Percentiles rank a stretch among this genome's conserved stretches.
These are phyloP conservation scores for Pampusana beccarii DNA, from an alignment of 2,113 vertebrate genomes.

Conservation along the genomic window DNA sequence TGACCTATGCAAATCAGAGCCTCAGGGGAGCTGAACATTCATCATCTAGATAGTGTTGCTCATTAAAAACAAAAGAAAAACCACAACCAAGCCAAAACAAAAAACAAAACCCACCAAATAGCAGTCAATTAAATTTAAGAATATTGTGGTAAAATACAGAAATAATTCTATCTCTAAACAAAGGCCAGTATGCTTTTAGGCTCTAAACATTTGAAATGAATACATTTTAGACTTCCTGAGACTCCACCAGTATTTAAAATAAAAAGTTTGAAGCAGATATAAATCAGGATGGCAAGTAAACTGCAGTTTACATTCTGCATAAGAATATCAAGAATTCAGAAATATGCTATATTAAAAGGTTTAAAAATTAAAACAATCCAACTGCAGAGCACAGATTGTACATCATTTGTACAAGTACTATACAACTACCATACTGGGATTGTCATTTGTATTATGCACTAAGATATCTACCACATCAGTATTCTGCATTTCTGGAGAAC, in stretches of 20 bases:
- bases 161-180: background rate
- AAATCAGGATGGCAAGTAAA: background rate
- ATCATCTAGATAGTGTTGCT: background rate
- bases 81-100: background rate
- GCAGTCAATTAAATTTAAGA: background rate
- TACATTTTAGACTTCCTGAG: background rate
- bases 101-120: fast-evolving
- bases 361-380: background rate
- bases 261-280: background rate
- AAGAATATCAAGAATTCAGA: background rate
- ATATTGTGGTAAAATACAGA: background rate
- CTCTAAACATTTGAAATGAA: background rate
- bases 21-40: background rate
- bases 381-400: background rate
- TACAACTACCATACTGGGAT: background rate
- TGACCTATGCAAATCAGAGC: background rate
- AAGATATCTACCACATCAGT: no score
- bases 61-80: background rate
- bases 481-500: background rate
- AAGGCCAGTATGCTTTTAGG: background rate
- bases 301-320: background rate
- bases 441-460: background rate
- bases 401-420: background rate
- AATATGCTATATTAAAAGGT: background rate
- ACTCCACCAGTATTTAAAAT: background rate